phyloP scores from a whole-genome alignment of 2,113 vertebrate genomes.

The Chlorodrepanis virens region DNA sequence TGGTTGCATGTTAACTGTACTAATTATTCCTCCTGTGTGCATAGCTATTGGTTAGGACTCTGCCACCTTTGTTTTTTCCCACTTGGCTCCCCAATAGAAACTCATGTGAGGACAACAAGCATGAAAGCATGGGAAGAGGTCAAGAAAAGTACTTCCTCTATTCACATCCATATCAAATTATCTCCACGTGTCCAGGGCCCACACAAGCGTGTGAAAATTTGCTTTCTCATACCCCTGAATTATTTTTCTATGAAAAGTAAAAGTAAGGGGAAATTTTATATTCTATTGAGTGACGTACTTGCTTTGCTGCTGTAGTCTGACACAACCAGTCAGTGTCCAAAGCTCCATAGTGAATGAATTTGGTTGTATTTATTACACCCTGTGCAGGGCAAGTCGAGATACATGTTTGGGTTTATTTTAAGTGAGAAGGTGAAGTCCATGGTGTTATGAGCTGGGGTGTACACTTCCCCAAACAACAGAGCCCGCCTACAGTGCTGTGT shows the following conservation, averaged over 20 bases:
- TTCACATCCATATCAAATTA: not conserved
- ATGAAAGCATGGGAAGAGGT: not conserved
- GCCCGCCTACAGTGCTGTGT: fast-evolving
- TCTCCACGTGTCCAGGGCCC: not conserved
- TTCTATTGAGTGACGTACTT: not conserved
- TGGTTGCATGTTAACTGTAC: not conserved
- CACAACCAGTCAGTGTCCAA: not conserved
- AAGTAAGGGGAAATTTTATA: not conserved
- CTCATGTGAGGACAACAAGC: not conserved
- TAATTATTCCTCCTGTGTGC: not conserved
- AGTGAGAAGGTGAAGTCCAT: not conserved
- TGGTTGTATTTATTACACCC: not conserved
- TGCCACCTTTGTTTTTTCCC: not conserved
- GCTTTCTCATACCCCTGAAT: not conserved
- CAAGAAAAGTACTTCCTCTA: not conserved
- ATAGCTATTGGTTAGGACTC: not conserved
- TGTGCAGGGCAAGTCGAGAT: not conserved
- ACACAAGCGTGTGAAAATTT: not conserved
- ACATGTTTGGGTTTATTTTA: not conserved
- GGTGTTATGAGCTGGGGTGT: not conserved
- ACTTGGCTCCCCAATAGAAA: not conserved
- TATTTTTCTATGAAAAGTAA: slow-evolving; percentile 20
- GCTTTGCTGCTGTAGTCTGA: not conserved
- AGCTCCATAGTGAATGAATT: not conserved
- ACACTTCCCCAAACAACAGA: not conserved